Conservation (phyloP, 2,113 vertebrate species). For the Cichladusa arquata region DNA sequence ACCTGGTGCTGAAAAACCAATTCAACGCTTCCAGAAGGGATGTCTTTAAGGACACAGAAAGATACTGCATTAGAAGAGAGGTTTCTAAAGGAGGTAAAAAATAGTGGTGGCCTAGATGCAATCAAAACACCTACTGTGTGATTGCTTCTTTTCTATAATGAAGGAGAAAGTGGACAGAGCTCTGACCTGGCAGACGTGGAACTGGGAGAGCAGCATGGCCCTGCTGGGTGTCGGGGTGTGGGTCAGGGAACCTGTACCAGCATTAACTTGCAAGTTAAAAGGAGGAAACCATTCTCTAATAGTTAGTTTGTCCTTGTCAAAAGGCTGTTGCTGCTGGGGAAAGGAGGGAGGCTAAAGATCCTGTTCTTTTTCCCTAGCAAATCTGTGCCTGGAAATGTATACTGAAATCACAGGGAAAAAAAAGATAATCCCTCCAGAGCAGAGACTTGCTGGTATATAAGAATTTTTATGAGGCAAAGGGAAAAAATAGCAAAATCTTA, state of each 20-base stretch:
- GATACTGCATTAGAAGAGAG: background rate
- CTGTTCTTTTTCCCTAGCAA: background rate
- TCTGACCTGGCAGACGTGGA: background rate
- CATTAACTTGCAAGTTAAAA: background rate
- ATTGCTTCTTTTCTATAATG: background rate
- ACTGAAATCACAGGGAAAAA: background rate
- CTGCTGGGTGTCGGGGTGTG: rapidly evolving
- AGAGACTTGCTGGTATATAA: background rate
- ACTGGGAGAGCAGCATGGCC: rapidly evolving
- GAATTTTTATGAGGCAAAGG: background rate
- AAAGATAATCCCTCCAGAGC: background rate
- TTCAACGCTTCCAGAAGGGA: background rate
- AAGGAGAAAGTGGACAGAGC: background rate
- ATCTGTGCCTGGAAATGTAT: background rate
- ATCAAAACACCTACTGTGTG: background rate
- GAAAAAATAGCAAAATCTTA: background rate
- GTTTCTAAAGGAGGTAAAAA: slow-evolving; percentile 4
- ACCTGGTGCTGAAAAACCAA: background rate
- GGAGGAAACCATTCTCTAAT: background rate
- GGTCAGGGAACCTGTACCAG: background rate
- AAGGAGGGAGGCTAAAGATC: background rate
- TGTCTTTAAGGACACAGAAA: background rate
- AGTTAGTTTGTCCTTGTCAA: background rate
- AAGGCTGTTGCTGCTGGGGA: background rate
- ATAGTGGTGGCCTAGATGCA: slow-evolving; percentile 7